Evolutionary conservation across 2,113 vertebrate genomes (phyloP).

Genomic region (Entomyzon cyanotis): DNA sequence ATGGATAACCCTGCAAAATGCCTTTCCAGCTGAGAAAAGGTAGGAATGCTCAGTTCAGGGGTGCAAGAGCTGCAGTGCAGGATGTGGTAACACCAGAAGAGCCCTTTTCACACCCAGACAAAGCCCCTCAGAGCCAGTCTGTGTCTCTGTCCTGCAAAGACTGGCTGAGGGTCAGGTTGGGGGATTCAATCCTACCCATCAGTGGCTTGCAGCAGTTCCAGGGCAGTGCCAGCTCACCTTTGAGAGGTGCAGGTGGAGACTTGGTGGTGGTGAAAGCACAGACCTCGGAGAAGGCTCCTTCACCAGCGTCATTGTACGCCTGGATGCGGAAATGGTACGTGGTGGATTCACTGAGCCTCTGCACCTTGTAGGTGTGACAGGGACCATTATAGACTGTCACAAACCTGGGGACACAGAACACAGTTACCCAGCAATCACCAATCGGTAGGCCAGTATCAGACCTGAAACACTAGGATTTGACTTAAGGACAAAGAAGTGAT

Average conservation of each 20-base stretch:
- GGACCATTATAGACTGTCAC: slow-evolving; percentile 78
- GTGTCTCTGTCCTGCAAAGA: background rate
- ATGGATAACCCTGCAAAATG: background rate
- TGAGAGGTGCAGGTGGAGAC: slow-evolving; percentile 77
- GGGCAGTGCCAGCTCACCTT: slow-evolving; percentile 67
- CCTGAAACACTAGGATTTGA: rapidly evolving
- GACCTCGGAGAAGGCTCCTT: slow-evolving; percentile 76
- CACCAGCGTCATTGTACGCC: slow-evolving; percentile 76
- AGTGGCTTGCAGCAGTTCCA: background rate
- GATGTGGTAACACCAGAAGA: background rate
- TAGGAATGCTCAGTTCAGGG: background rate
- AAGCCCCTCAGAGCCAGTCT: background rate
- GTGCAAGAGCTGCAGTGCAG: background rate
- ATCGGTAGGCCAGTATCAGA: rapidly evolving
- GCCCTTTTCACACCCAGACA: background rate
- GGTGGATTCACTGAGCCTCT: slow-evolving; percentile 78
- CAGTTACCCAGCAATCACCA: background rate
- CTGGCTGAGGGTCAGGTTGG: rapidly evolving
- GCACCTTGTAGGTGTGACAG: slow-evolving; percentile 81
- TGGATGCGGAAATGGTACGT: slow-evolving; percentile 82
- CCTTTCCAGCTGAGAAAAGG: background rate
- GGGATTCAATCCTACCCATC: rapidly evolving
- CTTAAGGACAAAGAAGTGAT: background rate
- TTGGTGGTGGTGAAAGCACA: slow-evolving; percentile 80
- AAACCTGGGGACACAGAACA: slow-evolving; percentile 61